Evolutionary conservation across 2,888 invertebrate genomes (phyloP).

Genomic region (Candidula unifasciata): DNA sequence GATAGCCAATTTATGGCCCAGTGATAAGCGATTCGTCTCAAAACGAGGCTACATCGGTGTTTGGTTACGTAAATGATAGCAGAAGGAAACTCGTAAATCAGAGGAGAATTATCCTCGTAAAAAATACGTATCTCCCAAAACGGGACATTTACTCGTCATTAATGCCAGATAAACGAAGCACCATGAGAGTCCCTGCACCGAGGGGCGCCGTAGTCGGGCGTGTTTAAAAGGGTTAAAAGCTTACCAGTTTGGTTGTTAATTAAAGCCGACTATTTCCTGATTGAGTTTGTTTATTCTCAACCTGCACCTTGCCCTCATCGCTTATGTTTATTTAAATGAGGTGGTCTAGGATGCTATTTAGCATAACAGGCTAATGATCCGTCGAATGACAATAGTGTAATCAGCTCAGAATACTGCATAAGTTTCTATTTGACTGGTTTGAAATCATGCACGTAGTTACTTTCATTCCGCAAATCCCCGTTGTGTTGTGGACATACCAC

Average conservation of each 20-base stretch:
- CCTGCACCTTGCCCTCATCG: not conserved
- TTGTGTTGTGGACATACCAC: too few species aligned
- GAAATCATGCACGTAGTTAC: too few species aligned
- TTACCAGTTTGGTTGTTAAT: not conserved
- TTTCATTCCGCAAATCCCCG: too few species aligned
- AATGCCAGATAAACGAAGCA: constrained; percentile 35
- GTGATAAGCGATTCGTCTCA: constrained; percentile 41
- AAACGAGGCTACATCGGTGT: constrained; percentile 43
- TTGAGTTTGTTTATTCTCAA: not conserved
- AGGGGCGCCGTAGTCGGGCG: constrained; percentile 14
- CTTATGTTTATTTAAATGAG: not conserved
- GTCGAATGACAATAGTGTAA: too few species aligned
- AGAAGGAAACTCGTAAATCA: constrained; percentile 40
- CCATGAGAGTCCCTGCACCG: not conserved
- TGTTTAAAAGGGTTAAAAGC: constrained; percentile 27
- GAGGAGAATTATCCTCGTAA: constrained; percentile 43
- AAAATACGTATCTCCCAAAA: constrained; percentile 35
- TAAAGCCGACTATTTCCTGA: constrained; percentile 31
- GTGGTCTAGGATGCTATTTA: not conserved
- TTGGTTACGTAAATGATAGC: constrained; percentile 43
- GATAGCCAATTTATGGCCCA: constrained; percentile 46
- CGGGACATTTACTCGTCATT: constrained; percentile 42
- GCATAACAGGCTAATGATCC: too few species aligned
- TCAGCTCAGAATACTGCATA: too few species aligned
- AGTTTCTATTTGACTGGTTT: too few species aligned